Evolutionary conservation across 1,140 invertebrate genomes (phyloP), one percentile per base, ranked within the genome.

Genomic region (Amyelois transitella): DNA sequence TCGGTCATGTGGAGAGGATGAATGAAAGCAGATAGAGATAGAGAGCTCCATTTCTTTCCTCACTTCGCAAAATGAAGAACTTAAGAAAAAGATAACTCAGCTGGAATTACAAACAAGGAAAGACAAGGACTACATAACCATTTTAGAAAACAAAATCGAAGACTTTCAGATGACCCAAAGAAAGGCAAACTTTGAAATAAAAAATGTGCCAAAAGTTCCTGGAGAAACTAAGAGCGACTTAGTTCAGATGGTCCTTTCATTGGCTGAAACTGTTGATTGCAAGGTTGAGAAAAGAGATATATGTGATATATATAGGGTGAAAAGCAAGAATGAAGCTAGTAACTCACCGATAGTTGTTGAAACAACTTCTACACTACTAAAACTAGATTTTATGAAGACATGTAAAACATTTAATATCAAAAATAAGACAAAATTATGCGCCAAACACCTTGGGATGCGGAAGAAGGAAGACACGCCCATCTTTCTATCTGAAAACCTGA

Each of bases 271-370:
- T 1, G 10, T 21, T 45, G 18, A 10, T 4, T 45, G 18, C 10
- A 6, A 8, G 0, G 10, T 45, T 8, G 10, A 45, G 12, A 56
- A 52, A 49, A 25, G 20, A 28, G 59, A 61, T 48, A 61, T 56
- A 18, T 53, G 53, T 17, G 59, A 61, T 50, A 47, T 61, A n/a
- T 56, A 61, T 45, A 61, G 54, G 38, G 54, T 56, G 10, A 18
- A 19, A 20, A 12, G 43, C 14, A 61, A 56, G 6, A 57, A 57
- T n/a, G 10, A 47, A 12, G 8, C 17, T 0, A 51, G 32, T n/a
- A 55, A 55, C 17, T 48, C 32, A 10, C 50, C 53, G 6, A 56
- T 61, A 18, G 24, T 61, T 7, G 45, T 56, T 0, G 53, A 61
- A 50, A 49, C 51, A 20, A 44, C 43, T 8, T 53, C 53, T 19